Evolutionary conservation across 2,113 vertebrate species (phyloP).

Genomic region (Chelonoidis abingdonii): DNA sequence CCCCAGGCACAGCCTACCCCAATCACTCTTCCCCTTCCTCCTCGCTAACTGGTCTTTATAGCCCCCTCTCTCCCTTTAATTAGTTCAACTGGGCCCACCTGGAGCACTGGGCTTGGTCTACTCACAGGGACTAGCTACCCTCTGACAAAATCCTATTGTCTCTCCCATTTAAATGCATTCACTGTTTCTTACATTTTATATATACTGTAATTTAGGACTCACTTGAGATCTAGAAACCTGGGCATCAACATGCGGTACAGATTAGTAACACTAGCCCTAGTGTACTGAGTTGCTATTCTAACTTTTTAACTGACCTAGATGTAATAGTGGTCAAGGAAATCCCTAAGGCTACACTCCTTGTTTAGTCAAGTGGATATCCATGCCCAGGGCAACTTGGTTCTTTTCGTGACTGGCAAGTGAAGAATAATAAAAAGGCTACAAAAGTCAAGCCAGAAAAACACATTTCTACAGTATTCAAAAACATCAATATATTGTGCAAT

Average conservation of each 20-base stretch:
- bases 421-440: not conserved
- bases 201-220: not conserved
- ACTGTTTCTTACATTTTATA: not conserved
- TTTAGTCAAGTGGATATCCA: not conserved
- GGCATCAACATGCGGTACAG: not conserved
- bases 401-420: not conserved
- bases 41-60: not conserved
- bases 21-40: not conserved
- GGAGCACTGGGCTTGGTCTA: not conserved
- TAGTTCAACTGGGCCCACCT: not conserved
- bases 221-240: not conserved
- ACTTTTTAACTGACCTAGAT: not conserved
- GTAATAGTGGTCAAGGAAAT: not conserved
- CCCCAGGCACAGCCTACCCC: not conserved
- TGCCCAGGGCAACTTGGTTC: not conserved
- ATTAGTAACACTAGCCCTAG: not conserved
- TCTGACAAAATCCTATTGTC: not conserved
- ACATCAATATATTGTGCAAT: not conserved
- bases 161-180: not conserved
- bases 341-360: not conserved
- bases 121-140: not conserved
- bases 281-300: not conserved
- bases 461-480: not conserved
- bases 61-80: not conserved
- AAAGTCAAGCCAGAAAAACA: not conserved